phyloP scores from a whole-genome alignment of 2,113 vertebrate genomes.

The Rhineura floridana region DNA sequence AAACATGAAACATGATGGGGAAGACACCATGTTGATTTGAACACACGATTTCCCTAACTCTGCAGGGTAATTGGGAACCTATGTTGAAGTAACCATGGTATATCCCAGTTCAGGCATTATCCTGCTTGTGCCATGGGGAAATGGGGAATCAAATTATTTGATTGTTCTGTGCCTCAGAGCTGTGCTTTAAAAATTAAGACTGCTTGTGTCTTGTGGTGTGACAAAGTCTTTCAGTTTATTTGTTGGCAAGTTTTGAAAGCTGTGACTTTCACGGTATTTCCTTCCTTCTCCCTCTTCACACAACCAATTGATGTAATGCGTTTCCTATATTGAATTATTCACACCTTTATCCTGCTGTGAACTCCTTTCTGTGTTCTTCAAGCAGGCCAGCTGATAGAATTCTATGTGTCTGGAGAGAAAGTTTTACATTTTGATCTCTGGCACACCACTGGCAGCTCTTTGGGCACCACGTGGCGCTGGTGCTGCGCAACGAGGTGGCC shows the following conservation, averaged over 20 bases:
- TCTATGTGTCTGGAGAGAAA: neutral
- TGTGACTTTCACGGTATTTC: constrained; percentile 54
- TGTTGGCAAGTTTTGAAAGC: constrained; percentile 61
- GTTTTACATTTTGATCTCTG: too few relatives aligned
- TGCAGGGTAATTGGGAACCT: neutral
- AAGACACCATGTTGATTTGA: neutral
- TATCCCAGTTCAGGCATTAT: neutral
- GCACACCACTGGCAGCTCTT: too few relatives aligned
- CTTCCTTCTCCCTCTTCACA: neutral
- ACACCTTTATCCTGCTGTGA: constrained; percentile 10
- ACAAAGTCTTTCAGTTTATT: constrained; percentile 71
- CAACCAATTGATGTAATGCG: neutral
- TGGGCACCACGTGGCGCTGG: too few relatives aligned
- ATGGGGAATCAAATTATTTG: constrained; percentile 76
- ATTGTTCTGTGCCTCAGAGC: constrained; percentile 71
- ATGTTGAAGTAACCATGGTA: neutral
- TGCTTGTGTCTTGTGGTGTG: constrained; percentile 66
- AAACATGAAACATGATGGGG: neutral
- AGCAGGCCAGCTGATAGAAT: neutral
- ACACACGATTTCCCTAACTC: neutral
- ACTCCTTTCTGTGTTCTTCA: constrained; percentile 20
- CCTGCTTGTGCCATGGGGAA: neutral
- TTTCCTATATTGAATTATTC: constrained; percentile 24
- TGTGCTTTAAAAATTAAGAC: constrained; percentile 71
- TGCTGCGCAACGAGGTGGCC: too few relatives aligned